These are phyloP conservation scores for Progne subis DNA, from an alignment of 2,113 vertebrate species.

Conservation along the genomic window DNA sequence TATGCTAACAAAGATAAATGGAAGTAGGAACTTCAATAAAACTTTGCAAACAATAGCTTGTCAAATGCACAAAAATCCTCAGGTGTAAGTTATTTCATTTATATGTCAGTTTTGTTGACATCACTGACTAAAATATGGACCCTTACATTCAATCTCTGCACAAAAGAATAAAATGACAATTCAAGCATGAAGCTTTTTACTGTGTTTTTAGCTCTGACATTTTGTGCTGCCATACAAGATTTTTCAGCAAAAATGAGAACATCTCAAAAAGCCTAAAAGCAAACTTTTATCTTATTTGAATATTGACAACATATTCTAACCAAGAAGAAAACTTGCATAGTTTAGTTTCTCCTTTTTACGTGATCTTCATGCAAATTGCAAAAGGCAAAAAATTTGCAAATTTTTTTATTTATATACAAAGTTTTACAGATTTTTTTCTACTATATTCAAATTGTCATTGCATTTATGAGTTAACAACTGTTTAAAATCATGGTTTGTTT, in stretches of 20 bases:
- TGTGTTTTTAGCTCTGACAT: conserved; percentile 20
- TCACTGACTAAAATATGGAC: conserved; percentile 39
- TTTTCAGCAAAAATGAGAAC: background rate
- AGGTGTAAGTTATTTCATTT: conserved; percentile 68
- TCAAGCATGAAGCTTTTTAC: conserved; percentile 44
- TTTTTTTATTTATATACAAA: background rate
- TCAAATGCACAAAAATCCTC: conserved; percentile 66
- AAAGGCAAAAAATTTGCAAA: background rate
- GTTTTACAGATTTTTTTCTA: background rate
- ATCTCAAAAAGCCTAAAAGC: background rate
- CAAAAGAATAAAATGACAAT: conserved; percentile 51
- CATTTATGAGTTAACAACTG: background rate
- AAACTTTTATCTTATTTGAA: background rate
- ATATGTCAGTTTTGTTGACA: conserved; percentile 66
- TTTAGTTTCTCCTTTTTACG: background rate
- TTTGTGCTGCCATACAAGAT: background rate
- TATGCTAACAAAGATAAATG: conserved; percentile 79
- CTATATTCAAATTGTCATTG: background rate
- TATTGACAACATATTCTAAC: background rate
- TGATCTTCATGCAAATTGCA: background rate
- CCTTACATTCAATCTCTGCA: conserved; percentile 1
- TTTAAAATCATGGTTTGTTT: background rate
- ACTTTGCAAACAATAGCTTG: conserved; percentile 77
- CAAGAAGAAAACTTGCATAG: background rate
- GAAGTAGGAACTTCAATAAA: conserved; percentile 73